phyloP scores from a whole-genome alignment of 1,140 invertebrate genomes.

The Ptiloglossa arizonensis region DNA sequence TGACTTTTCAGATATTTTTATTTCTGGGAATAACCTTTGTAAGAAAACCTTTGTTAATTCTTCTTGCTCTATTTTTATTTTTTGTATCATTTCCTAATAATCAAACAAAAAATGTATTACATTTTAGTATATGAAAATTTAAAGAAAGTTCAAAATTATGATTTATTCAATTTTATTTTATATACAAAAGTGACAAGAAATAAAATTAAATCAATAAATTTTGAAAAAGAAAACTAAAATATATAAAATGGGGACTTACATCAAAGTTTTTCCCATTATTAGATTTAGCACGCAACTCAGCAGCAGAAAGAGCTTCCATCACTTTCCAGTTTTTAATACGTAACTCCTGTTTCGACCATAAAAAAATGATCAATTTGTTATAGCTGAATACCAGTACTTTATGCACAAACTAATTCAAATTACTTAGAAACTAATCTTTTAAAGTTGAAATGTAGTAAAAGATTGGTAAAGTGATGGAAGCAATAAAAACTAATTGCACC shows the following conservation, averaged over 20 bases:
- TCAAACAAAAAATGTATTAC: slow-evolving; percentile 22
- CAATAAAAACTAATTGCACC: slow-evolving; percentile 26
- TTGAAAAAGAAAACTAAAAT: slow-evolving; percentile 1
- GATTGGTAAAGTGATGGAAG: slow-evolving; percentile 74
- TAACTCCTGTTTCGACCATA: slow-evolving; percentile 84
- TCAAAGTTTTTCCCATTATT: slow-evolving; percentile 77
- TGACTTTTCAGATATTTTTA: slow-evolving; percentile 79
- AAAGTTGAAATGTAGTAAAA: slow-evolving; percentile 35
- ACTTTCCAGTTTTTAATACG: slow-evolving; percentile 93
- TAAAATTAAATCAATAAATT: not conserved
- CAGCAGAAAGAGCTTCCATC: slow-evolving; percentile 91
- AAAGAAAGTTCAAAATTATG: not conserved
- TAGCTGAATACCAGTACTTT: slow-evolving; percentile 14
- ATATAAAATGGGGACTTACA: slow-evolving; percentile 80
- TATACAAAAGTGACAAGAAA: not conserved
- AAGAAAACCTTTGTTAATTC: slow-evolving; percentile 83
- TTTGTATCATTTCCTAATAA: slow-evolving; percentile 81
- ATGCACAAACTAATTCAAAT: slow-evolving; percentile 20
- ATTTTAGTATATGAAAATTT: not conserved
- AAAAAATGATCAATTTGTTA: slow-evolving; percentile 15
- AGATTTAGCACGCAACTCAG: slow-evolving; percentile 81
- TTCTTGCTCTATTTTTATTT: slow-evolving; percentile 82
- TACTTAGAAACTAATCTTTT: slow-evolving; percentile 1
- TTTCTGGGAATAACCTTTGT: slow-evolving; percentile 84
- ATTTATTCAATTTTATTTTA: not conserved